Evolutionary conservation across 2,888 invertebrate genomes (phyloP), one percentile per base, ranked within the genome.

Genomic region (Agrotis ipsilon): DNA sequence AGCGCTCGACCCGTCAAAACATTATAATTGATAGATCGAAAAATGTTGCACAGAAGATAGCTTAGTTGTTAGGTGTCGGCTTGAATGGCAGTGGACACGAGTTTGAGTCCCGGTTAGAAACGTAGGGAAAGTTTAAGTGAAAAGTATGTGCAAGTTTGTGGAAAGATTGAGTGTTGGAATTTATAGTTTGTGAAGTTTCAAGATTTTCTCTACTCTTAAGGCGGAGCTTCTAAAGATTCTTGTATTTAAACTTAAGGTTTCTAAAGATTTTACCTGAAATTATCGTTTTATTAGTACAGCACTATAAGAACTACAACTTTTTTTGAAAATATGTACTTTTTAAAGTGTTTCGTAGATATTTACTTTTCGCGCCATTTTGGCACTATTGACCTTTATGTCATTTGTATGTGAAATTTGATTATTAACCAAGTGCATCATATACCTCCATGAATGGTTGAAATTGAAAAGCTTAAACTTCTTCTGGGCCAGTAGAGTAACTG

Each of bases 11-110:
- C 62, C 59, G 80, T 80, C 82, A 82, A 69, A 75, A 68, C 54
- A 51, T 72, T 67, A 48, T 78, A 82, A 82, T 75, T 81, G 82
- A 82, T 80, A 57, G 80, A 82, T 75, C 68, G 68, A 54, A 70
- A 63, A 71, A 68, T 68, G 51, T 59, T 48, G 14, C 24, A 46
- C 5, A 24, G 24, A 45, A 48, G 51, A 71, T 66, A 57, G 71
- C 77, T 65, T 70, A 43, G 77, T 66, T 59, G 67, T 74, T 80
- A 46, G 68, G 16, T 62, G 75, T 54, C 49, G 45, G 18, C 19
- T 49, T 49, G 43, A 43, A 80, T 58, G 61, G 19, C 49, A 18
- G 21, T 21, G 14, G 16, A 59, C 55, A 68, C 43, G 62, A 14
- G 75, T 66, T 79, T 49, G 58, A 67, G 21, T 49, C 51, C 9